Conservation (phyloP, 2,797 vertebrate genomes). For the Microctenopoma steveboyesi region DNA sequence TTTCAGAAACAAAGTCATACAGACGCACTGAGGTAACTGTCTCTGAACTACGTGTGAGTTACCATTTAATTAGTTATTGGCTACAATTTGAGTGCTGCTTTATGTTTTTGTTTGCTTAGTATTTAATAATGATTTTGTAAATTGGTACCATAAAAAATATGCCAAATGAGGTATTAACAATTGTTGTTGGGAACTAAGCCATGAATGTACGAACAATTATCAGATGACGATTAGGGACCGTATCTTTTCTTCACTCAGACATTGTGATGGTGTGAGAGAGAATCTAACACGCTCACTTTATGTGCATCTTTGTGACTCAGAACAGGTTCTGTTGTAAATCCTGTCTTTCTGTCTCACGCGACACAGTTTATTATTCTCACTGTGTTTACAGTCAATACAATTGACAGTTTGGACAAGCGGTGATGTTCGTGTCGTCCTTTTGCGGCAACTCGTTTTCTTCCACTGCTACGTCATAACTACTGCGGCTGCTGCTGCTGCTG, state of each 20-base stretch:
- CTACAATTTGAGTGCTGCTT: no score
- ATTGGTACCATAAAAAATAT: no score
- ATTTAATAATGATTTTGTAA: no score
- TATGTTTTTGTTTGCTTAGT: no score
- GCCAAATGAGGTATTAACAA: no score
- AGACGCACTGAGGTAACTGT: neutral
- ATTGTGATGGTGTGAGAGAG: neutral
- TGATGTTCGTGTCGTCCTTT: slow-evolving; percentile 27
- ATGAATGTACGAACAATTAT: no score
- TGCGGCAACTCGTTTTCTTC: neutral
- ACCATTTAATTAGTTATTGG: no score
- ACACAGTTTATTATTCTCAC: slow-evolving; percentile 74
- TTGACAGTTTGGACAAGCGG: slow-evolving; percentile 85
- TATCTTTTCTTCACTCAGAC: neutral
- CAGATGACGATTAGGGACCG: no score
- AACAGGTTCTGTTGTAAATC: neutral
- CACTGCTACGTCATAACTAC: neutral
- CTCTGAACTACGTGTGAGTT: neutral
- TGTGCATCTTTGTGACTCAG: neutral
- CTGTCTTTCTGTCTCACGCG: neutral
- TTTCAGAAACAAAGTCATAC: neutral
- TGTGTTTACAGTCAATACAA: slow-evolving; percentile 83
- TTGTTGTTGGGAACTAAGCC: no score
- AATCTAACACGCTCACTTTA: neutral
- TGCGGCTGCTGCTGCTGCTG: no score